These are phyloP conservation scores for Melanaphis sacchari DNA, from an alignment of 1,140 invertebrate species.

Conservation along the genomic window DNA sequence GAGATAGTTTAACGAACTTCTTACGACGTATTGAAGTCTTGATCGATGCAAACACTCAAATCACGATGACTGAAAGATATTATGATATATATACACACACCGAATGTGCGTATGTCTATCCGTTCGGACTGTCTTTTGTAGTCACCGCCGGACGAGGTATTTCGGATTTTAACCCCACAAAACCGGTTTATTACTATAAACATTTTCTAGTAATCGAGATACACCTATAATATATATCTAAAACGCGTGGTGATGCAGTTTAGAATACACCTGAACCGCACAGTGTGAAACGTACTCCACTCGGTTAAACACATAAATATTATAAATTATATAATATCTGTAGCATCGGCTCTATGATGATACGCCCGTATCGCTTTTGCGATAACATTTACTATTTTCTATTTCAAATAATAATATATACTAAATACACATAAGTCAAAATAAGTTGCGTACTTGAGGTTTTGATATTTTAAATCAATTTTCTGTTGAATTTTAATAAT, in stretches of 20 bases:
- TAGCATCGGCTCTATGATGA: neutral
- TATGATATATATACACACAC: too few species aligned
- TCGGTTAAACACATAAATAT: neutral
- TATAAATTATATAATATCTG: neutral
- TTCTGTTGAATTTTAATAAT: neutral
- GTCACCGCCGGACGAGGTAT: neutral
- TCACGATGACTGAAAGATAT: neutral
- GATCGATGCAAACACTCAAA: neutral
- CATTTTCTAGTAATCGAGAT: slow-evolving; percentile 11
- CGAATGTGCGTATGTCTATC: neutral
- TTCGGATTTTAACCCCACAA: neutral
- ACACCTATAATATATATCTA: neutral
- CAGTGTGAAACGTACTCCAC: neutral
- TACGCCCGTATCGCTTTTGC: neutral
- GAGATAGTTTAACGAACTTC: neutral
- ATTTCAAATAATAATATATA: neutral
- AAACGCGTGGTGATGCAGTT: neutral
- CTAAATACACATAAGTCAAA: neutral
- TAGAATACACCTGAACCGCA: neutral
- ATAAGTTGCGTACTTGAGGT: neutral
- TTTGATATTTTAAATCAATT: neutral
- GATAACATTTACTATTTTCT: neutral
- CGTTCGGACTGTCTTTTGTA: neutral
- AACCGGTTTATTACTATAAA: slow-evolving; percentile 14
- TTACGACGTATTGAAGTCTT: neutral